Percentiles rank a stretch among this genome's conserved stretches.
These are phyloP conservation scores for Cuculus canorus DNA, from an alignment of 2,797 vertebrate species.

Conservation along the genomic window DNA sequence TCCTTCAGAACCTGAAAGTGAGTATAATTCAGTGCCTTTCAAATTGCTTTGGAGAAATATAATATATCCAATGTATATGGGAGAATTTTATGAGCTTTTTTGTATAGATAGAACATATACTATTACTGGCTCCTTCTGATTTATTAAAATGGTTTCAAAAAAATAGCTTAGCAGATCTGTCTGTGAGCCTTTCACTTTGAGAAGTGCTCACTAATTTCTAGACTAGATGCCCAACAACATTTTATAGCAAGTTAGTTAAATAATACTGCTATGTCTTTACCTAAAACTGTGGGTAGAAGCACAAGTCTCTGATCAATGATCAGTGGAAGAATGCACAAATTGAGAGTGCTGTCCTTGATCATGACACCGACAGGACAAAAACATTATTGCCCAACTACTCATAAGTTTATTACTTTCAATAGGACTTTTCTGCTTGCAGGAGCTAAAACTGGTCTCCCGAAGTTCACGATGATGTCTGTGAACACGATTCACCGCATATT, in stretches of 20 bases:
- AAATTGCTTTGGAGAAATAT: conserved; percentile 76
- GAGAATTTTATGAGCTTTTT: conserved; percentile 57
- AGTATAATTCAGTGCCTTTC: conserved; percentile 73
- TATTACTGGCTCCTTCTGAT: conserved; percentile 29
- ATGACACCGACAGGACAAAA: background rate
- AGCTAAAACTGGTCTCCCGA: background rate
- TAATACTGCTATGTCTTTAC: background rate
- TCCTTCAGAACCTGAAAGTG: conserved; percentile 68
- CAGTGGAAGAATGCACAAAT: background rate
- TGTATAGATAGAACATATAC: conserved; percentile 33
- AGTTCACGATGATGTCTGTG: background rate
- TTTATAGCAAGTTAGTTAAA: conserved; percentile 12
- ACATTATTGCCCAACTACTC: background rate
- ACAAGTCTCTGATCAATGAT: background rate
- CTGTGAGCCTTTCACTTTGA: conserved; percentile 39
- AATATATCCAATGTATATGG: conserved; percentile 74
- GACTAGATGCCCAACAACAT: background rate
- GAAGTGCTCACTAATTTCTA: conserved; percentile 44
- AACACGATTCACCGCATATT: background rate
- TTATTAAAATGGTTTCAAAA: conserved; percentile 56
- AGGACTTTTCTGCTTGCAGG: background rate
- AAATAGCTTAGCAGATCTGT: background rate
- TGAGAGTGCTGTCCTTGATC: background rate
- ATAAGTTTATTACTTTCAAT: background rate
- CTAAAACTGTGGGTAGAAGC: background rate